These are phyloP conservation scores for Apostichopus californicus DNA, from an alignment of 35 echinoderm and acorn worm genomes.

Conservation along the genomic window DNA sequence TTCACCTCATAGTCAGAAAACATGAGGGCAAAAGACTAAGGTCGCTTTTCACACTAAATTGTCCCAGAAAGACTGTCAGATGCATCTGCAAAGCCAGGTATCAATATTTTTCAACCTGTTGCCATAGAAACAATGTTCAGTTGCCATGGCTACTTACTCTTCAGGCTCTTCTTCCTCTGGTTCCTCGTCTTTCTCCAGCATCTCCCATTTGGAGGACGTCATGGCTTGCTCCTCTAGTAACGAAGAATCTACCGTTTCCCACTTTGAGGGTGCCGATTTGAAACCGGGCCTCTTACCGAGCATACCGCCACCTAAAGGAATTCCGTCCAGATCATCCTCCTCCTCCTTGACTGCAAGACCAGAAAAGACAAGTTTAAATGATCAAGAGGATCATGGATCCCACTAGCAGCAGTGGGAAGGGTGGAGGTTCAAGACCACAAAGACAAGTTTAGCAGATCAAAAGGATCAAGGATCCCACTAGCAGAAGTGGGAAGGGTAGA, in stretches of 20 bases:
- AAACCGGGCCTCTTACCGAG: conserved; percentile 56
- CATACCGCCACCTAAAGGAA: conserved; percentile 27
- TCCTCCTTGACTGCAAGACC: conserved; percentile 65
- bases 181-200: conserved; percentile 89
- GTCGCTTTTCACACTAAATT: too few relatives aligned
- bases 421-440: neutral
- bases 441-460: neutral
- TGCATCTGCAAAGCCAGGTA: too few relatives aligned
- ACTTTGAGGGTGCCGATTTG: conserved; percentile 88
- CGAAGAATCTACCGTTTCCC: conserved; percentile 92
- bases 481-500: too few relatives aligned
- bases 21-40: too few relatives aligned
- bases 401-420: too few relatives aligned
- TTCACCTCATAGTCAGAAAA: too few relatives aligned
- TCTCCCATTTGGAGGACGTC: conserved; percentile 97
- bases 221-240: conserved; percentile 92
- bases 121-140: neutral
- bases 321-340: conserved; percentile 68
- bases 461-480: too few relatives aligned
- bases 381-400: too few relatives aligned
- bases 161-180: conserved; percentile 68
- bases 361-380: neutral
- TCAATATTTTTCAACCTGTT: too few relatives aligned
- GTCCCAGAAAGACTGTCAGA: too few relatives aligned
- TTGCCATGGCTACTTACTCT: conserved; percentile 8